A percentile compares a stretch with the other conserved stretches of the same genome.
Evolutionary conservation across 2,888 invertebrate species (phyloP).

Genomic region (Coleophora flavipennella): DNA sequence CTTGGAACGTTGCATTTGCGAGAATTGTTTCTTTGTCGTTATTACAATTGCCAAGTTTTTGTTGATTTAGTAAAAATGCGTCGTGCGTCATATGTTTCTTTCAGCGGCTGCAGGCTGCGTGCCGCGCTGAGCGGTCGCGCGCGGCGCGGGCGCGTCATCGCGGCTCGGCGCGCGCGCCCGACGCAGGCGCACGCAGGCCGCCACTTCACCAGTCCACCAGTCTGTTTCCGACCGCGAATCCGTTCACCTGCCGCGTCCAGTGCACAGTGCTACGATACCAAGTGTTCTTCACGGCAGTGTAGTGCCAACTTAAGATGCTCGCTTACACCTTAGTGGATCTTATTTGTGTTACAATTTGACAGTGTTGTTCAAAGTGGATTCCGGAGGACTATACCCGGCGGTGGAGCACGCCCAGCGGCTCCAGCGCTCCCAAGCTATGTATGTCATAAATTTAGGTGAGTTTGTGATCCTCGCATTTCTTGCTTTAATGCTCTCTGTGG

Average conservation of each 20-base stretch:
- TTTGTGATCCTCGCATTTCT: conserved; percentile 45
- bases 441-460: conserved; percentile 73
- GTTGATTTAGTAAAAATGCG: conserved; percentile 28
- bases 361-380: conserved; percentile 64
- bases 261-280: conserved; percentile 17
- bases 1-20: conserved; percentile 16
- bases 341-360: conserved; percentile 52
- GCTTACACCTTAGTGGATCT: conserved; percentile 55
- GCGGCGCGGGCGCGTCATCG: conserved; percentile 11
- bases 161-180: conserved; percentile 15
- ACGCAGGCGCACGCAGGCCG: conserved; percentile 15
- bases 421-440: conserved; percentile 71
- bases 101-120: conserved; percentile 13
- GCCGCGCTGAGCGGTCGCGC: conserved; percentile 3
- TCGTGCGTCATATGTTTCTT: conserved; percentile 20
- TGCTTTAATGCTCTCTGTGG: conserved; percentile 22
- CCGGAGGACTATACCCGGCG: conserved; percentile 65
- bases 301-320: conserved; percentile 61
- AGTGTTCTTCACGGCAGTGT: conserved; percentile 33
- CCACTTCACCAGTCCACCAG: conserved; percentile 15
- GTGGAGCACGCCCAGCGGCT: conserved; percentile 67
- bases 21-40: conserved; percentile 16
- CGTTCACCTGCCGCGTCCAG: conserved; percentile 40
- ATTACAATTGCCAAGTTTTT: conserved; percentile 40
- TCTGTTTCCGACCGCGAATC: conserved; percentile 53